phyloP scores from a whole-genome alignment of 2,797 vertebrate genomes.

The Gouania willdenowi region DNA sequence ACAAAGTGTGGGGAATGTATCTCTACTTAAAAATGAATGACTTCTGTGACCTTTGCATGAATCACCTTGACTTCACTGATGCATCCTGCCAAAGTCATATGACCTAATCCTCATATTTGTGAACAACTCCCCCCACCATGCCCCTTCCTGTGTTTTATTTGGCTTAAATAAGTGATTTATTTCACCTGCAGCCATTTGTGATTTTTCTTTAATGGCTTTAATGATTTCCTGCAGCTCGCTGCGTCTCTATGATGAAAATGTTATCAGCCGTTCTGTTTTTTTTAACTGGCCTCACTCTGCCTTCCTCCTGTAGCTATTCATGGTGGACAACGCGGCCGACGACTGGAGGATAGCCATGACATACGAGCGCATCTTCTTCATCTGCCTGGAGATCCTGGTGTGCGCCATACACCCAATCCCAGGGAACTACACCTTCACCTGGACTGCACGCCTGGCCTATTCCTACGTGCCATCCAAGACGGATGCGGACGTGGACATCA shows the following conservation, averaged over 20 bases:
- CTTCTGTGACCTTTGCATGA: too few relatives aligned
- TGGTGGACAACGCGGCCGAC: conserved; percentile 99
- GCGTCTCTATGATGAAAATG: conserved; percentile 41
- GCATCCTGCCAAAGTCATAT: background rate
- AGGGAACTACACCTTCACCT: conserved; percentile 98
- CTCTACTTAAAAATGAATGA: too few relatives aligned
- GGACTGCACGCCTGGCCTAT: conserved; percentile 97
- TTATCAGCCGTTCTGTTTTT: conserved; percentile 23
- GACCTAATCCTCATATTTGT: background rate
- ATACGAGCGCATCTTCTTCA: conserved; percentile 99
- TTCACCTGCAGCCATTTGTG: conserved; percentile 27
- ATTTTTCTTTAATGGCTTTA: conserved; percentile 46
- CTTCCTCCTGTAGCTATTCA: conserved; percentile 86
- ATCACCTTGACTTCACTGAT: too few relatives aligned
- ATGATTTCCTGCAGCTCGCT: conserved; percentile 40
- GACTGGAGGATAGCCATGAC: conserved; percentile 99
- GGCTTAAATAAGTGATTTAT: conserved; percentile 20
- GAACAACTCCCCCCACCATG: background rate
- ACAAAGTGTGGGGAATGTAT: too few relatives aligned
- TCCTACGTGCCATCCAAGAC: conserved; percentile 92
- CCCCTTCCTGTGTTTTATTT: too few relatives aligned
- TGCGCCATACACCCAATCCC: conserved; percentile 99
- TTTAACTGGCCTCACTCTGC: conserved; percentile 21
- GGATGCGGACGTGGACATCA: conserved; percentile 99
- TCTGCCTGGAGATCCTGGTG: conserved; percentile 99